Evolutionary conservation across 2,113 vertebrate genomes (phyloP).

Genomic region (Python bivittatus): DNA sequence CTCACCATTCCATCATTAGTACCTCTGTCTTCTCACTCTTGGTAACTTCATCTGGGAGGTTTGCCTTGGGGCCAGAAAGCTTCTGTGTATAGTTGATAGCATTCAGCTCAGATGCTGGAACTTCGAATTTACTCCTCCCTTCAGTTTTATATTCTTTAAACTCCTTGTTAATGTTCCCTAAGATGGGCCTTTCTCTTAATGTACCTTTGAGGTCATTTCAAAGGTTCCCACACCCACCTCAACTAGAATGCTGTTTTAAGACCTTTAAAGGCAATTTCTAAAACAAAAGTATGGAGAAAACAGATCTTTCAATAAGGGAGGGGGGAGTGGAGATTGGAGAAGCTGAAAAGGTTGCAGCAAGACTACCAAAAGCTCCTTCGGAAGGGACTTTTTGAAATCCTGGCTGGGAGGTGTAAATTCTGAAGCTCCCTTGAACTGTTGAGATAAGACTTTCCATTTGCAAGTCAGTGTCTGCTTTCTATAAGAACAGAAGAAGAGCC

Average conservation of each 20-base stretch:
- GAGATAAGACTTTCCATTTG: neutral
- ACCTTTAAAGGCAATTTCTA: neutral
- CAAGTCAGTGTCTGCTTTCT: neutral
- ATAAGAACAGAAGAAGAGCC: neutral
- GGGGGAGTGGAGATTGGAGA: neutral
- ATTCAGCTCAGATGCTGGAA: neutral
- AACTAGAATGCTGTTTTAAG: neutral
- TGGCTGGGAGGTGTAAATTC: neutral
- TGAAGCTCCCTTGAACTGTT: neutral
- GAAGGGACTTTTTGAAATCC: too few relatives aligned
- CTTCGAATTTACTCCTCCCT: neutral
- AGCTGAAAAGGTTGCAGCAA: neutral
- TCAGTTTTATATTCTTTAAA: neutral
- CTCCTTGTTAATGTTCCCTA: neutral
- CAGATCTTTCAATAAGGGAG: neutral
- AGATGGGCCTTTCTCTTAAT: neutral
- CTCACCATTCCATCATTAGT: too few relatives aligned
- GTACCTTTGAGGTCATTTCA: neutral
- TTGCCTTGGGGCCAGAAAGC: too few relatives aligned
- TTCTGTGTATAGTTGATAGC: neutral
- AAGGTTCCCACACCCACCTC: neutral
- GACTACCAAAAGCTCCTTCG: neutral
- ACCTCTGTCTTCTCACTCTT: too few relatives aligned
- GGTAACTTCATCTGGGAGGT: too few relatives aligned
- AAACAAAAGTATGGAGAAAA: neutral